Evolutionary conservation across 1,140 invertebrate species (phyloP).

Genomic region (Sitobion miscanthi): DNA sequence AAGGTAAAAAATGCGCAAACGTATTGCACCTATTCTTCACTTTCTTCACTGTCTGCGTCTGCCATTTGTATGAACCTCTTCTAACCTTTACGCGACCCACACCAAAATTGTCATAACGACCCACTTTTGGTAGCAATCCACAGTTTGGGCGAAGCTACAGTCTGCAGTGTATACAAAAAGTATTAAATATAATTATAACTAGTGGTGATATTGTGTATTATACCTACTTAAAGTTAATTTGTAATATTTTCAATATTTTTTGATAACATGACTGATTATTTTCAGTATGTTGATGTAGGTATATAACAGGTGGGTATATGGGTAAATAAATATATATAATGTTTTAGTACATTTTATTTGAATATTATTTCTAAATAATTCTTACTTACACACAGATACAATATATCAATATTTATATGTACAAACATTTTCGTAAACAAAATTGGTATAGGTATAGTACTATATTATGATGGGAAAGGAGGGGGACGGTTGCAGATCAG

Average conservation of each 20-base stretch:
- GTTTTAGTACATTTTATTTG: background rate
- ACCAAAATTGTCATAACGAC: background rate
- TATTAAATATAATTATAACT: background rate
- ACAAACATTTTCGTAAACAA: background rate
- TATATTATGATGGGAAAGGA: background rate
- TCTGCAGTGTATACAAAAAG: background rate
- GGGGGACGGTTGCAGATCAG: background rate
- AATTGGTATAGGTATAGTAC: background rate
- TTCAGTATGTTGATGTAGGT: background rate
- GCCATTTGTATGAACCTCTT: background rate
- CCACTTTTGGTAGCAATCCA: background rate
- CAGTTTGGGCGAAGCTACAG: background rate
- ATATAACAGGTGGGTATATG: background rate
- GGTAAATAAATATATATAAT: background rate
- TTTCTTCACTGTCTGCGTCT: too few relatives aligned
- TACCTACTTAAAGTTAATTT: background rate
- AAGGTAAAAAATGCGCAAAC: too few relatives aligned
- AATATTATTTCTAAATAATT: slow-evolving; percentile 19
- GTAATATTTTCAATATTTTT: background rate
- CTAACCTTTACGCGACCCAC: background rate
- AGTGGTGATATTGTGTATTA: too few relatives aligned
- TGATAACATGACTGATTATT: background rate
- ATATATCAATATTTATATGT: background rate
- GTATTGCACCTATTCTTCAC: too few relatives aligned
- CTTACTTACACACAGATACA: background rate